Percentiles rank a stretch among this genome's conserved stretches.
Conservation (phyloP, 2,113 vertebrate species). For the Cepphus grylle region DNA sequence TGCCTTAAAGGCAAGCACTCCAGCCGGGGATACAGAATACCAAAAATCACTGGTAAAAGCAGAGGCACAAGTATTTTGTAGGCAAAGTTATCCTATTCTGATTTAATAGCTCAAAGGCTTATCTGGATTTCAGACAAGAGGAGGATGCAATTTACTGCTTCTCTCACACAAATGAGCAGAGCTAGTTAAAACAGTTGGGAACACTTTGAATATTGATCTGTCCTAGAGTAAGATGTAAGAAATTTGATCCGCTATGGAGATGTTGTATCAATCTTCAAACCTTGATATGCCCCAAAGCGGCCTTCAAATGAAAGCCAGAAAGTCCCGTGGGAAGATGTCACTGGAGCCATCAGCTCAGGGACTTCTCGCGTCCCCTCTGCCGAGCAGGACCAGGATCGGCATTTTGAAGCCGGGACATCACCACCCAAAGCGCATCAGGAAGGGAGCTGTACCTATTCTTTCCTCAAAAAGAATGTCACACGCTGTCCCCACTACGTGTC, state of each 20-base stretch:
- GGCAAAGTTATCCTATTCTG: constrained; percentile 21
- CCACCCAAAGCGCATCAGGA: neutral
- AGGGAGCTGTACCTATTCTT: neutral
- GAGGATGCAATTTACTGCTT: constrained; percentile 17
- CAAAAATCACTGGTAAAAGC: neutral
- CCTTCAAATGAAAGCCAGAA: neutral
- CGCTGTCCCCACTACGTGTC: neutral
- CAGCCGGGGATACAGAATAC: neutral
- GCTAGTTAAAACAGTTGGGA: constrained; percentile 26
- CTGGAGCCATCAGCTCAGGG: neutral
- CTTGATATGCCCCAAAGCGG: neutral
- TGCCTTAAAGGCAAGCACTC: constrained; percentile 42
- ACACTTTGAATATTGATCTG: constrained; percentile 44
- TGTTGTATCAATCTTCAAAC: neutral
- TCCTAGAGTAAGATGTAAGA: constrained; percentile 29
- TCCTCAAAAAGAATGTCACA: neutral
- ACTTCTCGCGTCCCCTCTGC: neutral
- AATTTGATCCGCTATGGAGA: constrained; percentile 36
- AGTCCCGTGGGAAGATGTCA: neutral
- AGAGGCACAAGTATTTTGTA: constrained; percentile 9
- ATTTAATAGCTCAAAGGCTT: constrained; percentile 61
- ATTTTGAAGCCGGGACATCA: neutral
- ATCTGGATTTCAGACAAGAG: constrained; percentile 37
- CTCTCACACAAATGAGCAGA: constrained; percentile 29
- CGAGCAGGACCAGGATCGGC: neutral